These are phyloP conservation scores for Drosophila albomicans DNA, from an alignment of 1,140 invertebrate species.

Conservation along the genomic window DNA sequence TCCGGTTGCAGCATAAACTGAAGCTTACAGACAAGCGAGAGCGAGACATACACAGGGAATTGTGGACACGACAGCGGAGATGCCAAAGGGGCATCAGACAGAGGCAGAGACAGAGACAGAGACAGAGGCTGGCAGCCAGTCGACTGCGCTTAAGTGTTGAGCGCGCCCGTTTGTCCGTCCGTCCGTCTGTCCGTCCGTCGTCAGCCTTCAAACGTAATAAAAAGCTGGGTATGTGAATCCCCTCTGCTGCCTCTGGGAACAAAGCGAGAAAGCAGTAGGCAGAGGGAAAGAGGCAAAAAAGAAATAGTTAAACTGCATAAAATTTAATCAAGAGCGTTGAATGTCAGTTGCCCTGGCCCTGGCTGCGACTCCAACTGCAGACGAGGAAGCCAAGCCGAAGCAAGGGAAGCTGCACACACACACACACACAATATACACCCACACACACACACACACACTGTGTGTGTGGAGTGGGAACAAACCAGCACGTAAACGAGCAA, in stretches of 20 bases:
- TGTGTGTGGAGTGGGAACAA: neutral
- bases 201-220: slow-evolving; percentile 75
- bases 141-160: slow-evolving; percentile 65
- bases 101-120: too few relatives aligned
- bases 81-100: neutral
- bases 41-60: neutral
- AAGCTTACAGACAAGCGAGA: slow-evolving; percentile 63
- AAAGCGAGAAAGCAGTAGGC: too few relatives aligned
- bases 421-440: too few relatives aligned
- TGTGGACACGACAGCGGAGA: neutral
- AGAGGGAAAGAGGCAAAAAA: slow-evolving; percentile 23
- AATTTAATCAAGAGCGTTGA: slow-evolving; percentile 83
- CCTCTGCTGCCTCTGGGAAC: slow-evolving; percentile 24
- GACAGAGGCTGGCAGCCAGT: slow-evolving; percentile 8
- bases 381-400: slow-evolving; percentile 5
- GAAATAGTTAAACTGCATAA: slow-evolving; percentile 83
- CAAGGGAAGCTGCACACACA: slow-evolving; percentile 37
- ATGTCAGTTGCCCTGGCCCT: slow-evolving; percentile 73
- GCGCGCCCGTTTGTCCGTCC: slow-evolving; percentile 31
- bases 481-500: slow-evolving; percentile 79
- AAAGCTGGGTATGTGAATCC: slow-evolving; percentile 41
- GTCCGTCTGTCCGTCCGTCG: slow-evolving; percentile 17
- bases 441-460: slow-evolving; percentile 11
- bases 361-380: slow-evolving; percentile 50
- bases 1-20: slow-evolving; percentile 80